These are phyloP conservation scores for Seira sanloemensis DNA, from an alignment of 2,888 invertebrate species.

Conservation along the genomic window DNA sequence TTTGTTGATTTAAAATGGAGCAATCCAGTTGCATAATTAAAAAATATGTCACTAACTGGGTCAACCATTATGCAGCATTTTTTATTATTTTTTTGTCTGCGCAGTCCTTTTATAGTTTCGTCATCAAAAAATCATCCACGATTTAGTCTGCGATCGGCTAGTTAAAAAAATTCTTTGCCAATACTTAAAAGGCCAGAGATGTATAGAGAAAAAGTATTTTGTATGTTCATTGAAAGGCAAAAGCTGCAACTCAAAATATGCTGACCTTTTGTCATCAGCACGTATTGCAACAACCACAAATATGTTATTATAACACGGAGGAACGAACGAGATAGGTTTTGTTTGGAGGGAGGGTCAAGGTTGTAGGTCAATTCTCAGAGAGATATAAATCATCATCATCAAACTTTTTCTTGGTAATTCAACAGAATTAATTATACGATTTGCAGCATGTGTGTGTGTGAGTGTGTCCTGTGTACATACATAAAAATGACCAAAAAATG, in stretches of 20 bases:
- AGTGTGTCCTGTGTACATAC: background rate
- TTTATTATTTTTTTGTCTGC: background rate
- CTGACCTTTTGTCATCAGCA: background rate
- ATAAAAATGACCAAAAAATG: background rate
- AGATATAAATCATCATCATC: background rate
- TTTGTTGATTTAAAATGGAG: conserved; percentile 54
- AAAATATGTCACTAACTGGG: conserved; percentile 19
- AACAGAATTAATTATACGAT: too few relatives aligned
- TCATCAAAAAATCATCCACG: conserved; percentile 8
- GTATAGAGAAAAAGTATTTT: too few relatives aligned
- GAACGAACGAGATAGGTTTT: too few relatives aligned
- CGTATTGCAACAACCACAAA: too few relatives aligned
- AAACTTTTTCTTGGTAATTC: too few relatives aligned
- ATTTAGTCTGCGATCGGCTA: background rate
- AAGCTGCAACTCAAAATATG: background rate
- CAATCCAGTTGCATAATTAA: conserved; percentile 53
- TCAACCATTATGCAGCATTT: conserved; percentile 17
- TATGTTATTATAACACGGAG: too few relatives aligned
- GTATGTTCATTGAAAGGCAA: background rate
- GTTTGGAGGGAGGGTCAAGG: background rate
- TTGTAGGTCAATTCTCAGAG: background rate
- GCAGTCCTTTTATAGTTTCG: conserved; percentile 1
- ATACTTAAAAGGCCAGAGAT: background rate
- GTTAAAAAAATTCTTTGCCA: background rate
- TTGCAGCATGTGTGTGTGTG: too few relatives aligned